Percentiles rank a stretch among this genome's conserved stretches.
Evolutionary conservation across 2,888 invertebrate genomes (phyloP).

Genomic region (Himalopsyche japonica): DNA sequence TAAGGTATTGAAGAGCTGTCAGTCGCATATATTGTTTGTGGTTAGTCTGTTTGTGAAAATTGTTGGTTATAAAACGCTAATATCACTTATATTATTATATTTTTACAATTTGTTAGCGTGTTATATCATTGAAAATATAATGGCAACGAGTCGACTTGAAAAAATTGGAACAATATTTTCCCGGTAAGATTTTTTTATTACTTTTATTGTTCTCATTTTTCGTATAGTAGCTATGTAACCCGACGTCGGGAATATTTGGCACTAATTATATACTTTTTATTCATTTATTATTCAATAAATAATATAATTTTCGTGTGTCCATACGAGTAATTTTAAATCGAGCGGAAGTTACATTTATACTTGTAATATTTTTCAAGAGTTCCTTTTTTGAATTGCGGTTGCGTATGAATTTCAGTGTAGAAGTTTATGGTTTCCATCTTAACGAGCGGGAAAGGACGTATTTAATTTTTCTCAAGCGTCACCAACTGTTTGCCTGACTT

Average conservation of each 20-base stretch:
- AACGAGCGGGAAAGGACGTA: background rate
- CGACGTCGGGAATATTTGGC: no score
- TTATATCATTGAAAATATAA: constrained; percentile 42
- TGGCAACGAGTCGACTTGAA: constrained; percentile 73
- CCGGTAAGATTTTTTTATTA: constrained; percentile 54
- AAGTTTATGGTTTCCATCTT: no score
- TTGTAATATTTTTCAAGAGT: background rate
- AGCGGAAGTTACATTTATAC: no score
- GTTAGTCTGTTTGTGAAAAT: background rate
- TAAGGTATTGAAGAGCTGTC: background rate
- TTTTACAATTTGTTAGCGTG: background rate
- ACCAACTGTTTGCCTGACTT: background rate
- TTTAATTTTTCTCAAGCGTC: background rate
- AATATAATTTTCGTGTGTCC: background rate
- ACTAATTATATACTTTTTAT: no score
- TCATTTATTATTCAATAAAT: background rate
- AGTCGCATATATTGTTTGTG: no score
- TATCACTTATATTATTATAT: background rate
- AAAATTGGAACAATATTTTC: constrained; percentile 74
- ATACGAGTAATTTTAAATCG: no score
- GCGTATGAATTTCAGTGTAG: background rate
- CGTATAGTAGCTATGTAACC: no score
- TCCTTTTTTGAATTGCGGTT: background rate
- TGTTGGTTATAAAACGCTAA: background rate
- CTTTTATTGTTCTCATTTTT: background rate